These are phyloP conservation scores for Eupsilia transversa DNA, from an alignment of 2,888 invertebrate genomes.

Conservation along the genomic window DNA sequence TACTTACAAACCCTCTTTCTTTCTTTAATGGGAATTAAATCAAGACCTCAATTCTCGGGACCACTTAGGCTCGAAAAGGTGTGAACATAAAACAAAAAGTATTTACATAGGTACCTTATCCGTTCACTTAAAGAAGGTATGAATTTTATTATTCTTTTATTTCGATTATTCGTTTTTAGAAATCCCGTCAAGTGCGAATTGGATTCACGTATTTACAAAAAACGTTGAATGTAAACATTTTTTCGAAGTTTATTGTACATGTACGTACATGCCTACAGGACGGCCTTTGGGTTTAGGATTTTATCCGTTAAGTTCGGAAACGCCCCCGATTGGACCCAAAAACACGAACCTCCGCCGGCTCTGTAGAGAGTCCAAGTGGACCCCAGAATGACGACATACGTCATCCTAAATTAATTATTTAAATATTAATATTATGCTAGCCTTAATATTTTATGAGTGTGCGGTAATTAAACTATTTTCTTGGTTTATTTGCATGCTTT, in stretches of 20 bases:
- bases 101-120: not conserved
- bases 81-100: conserved; percentile 11
- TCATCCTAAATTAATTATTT: not conserved
- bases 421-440: not conserved
- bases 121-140: not conserved
- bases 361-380: not conserved
- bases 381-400: not conserved
- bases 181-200: not conserved
- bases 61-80: conserved; percentile 16
- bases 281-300: not conserved
- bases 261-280: too few relatives aligned
- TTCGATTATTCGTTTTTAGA: conserved; percentile 12
- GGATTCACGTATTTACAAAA: not conserved
- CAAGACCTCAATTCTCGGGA: not conserved
- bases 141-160: conserved; percentile 1
- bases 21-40: conserved; percentile 2
- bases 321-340: not conserved
- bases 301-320: not conserved
- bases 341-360: not conserved
- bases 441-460: not conserved
- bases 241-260: not conserved
- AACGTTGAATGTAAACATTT: not conserved
- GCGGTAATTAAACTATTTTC: not conserved
- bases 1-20: too few relatives aligned
- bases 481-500: not conserved